Evolutionary conservation across 1,140 invertebrate genomes (phyloP).

Genomic region (Hylaeus volcanicus): DNA sequence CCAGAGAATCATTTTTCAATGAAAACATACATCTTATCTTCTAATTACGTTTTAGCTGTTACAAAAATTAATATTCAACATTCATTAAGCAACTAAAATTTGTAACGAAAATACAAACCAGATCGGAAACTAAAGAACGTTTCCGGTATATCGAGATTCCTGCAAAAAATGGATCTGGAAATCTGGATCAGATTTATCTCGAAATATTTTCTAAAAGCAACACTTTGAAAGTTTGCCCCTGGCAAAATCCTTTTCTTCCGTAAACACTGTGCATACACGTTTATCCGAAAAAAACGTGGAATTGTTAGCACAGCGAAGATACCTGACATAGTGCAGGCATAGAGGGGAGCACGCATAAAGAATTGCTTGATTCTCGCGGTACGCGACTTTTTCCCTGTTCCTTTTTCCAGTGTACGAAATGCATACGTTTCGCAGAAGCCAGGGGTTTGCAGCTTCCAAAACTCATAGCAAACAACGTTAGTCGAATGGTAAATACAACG

Average conservation of each 20-base stretch:
- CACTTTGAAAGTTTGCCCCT: background rate
- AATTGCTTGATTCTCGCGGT: constrained; percentile 34
- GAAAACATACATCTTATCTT: no score
- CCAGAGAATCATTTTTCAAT: no score
- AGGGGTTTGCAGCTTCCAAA: background rate
- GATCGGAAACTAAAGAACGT: no score
- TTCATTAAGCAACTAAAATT: no score
- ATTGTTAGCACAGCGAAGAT: constrained; percentile 27
- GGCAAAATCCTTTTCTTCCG: background rate
- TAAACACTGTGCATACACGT: constrained; percentile 5
- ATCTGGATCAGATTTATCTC: background rate
- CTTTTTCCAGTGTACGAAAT: constrained; percentile 6
- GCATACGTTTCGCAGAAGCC: background rate
- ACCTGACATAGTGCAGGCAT: constrained; percentile 10
- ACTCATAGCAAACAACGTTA: constrained; percentile 27
- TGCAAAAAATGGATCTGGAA: no score
- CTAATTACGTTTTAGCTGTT: no score
- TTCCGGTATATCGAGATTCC: no score
- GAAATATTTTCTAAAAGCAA: background rate
- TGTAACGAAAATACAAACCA: no score
- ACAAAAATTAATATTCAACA: no score
- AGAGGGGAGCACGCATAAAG: constrained; percentile 31
- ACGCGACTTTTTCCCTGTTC: background rate
- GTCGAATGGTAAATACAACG: constrained; percentile 25
- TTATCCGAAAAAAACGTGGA: background rate